Conservation (phyloP, 1,140 invertebrate genomes). For the Zaprionus capensis region DNA sequence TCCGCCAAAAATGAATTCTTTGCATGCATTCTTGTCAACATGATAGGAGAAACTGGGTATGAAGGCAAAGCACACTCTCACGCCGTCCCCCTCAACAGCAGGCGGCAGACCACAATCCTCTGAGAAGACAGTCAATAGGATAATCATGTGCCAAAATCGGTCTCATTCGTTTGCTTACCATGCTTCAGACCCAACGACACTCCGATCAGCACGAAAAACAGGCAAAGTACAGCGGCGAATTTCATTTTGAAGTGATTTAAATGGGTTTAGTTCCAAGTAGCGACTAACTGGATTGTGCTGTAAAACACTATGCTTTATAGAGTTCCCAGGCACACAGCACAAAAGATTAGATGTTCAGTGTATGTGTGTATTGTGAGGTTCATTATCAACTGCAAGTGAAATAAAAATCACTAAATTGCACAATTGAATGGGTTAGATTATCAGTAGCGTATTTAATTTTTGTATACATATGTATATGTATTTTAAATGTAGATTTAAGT, state of each 20-base stretch:
- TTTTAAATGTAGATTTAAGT: no score
- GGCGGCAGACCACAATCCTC: slow-evolving; percentile 39
- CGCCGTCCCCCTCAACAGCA: slow-evolving; percentile 51
- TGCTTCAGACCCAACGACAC: slow-evolving; percentile 50
- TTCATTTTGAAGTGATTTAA: slow-evolving; percentile 50
- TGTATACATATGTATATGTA: no score
- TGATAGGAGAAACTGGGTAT: slow-evolving; percentile 92
- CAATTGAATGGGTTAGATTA: background rate
- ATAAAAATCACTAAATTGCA: background rate
- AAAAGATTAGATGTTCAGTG: slow-evolving; percentile 14
- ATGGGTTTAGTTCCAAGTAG: background rate
- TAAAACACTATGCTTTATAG: slow-evolving; percentile 48
- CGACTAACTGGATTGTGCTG: slow-evolving; percentile 37
- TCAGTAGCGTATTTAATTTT: background rate
- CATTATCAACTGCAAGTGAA: slow-evolving; percentile 66
- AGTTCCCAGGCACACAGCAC: background rate
- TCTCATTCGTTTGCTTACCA: slow-evolving; percentile 34
- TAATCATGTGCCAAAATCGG: background rate
- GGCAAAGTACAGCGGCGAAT: slow-evolving; percentile 40
- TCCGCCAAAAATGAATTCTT: slow-evolving; percentile 91
- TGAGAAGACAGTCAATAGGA: background rate
- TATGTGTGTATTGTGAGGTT: slow-evolving; percentile 25
- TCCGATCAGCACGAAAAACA: slow-evolving; percentile 54
- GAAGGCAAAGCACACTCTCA: slow-evolving; percentile 47
- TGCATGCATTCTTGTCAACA: slow-evolving; percentile 88